Percentiles rank a stretch among this genome's conserved stretches.
Conservation (phyloP, 1,140 invertebrate species). For the Anoplophora glabripennis region DNA sequence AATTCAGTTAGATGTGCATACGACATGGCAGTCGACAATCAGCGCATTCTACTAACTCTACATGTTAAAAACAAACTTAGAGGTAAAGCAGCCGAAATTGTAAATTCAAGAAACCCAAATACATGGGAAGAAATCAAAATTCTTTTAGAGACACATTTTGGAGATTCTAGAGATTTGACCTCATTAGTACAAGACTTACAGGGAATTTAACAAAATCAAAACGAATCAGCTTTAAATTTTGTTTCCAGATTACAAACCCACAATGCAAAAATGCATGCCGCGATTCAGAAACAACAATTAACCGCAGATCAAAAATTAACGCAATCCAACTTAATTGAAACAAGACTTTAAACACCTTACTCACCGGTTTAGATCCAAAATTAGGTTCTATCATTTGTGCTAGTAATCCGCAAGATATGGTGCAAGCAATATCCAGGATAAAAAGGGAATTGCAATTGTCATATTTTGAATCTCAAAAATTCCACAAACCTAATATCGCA, state of each 20-base stretch:
- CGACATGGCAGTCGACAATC: slow-evolving; percentile 10
- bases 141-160: slow-evolving; percentile 19
- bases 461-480: no score
- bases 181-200: slow-evolving; percentile 15
- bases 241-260: slow-evolving; percentile 8
- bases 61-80: slow-evolving; percentile 22
- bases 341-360: not conserved
- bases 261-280: slow-evolving; percentile 13
- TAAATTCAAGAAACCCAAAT: slow-evolving; percentile 12
- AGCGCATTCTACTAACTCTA: slow-evolving; percentile 10
- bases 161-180: slow-evolving; percentile 12
- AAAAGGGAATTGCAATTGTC: no score
- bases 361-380: slow-evolving; percentile 8
- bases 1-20: slow-evolving; percentile 11
- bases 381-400: not conserved
- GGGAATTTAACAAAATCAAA: slow-evolving; percentile 7
- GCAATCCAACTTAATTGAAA: not conserved
- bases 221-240: not conserved
- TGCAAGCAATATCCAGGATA: no score
- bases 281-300: slow-evolving; percentile 9
- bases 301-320: slow-evolving; percentile 12
- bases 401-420: not conserved
- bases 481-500: no score
- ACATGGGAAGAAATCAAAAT: slow-evolving; percentile 15
- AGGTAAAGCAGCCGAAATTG: slow-evolving; percentile 13